Base-by-base conservation (phyloP, 2,888 invertebrate species). In the Dryocosmus kuriphilus region DNA sequence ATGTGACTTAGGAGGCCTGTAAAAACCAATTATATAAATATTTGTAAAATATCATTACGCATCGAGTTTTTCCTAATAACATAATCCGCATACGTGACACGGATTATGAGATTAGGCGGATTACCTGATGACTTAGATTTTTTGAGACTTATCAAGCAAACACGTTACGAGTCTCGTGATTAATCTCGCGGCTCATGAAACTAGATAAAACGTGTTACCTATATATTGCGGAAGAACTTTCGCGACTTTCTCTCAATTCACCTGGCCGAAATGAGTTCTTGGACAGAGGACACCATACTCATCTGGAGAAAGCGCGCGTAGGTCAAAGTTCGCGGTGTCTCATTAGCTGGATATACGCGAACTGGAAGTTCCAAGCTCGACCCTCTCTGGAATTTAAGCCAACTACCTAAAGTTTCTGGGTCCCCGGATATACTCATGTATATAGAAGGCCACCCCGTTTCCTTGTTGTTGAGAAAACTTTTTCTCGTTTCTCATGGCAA, bases 401-500 rank as follows among this genome's bases (percentile, higher is more conserved):
- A 3, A 30, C 67, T 46, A 46, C 24, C 46, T 19, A 71, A 71
- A 71, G 67, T 71, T 51, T 6, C 46, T 24, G 38, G 16, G 14
- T 14, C 38, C 9, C n/a, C 8, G 46, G 46, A 41, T 71, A 65
- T 24, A 30, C n/a, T 38, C 22, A 38, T 65, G 14, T 38, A 14
- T 41, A 65, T 38, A 24, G 24, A 14, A 65, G 35, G 24, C 38
- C 22, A 38, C 6, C 35, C 46, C 5, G n/a, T 46, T 71, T 71
- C 24, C 67, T 71, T 71, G 46, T 71, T 46, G 27, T 71, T 71
- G 11, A 7, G 67, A 30, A 71, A 71, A 51, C 30, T 71, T 71
- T 71, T 71, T 71, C 67, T 46, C 67, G n/a, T 71, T 51, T 27
- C 30, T 71, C 67, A 71, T 51, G 46, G 30, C 41, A 27, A 67